phyloP scores from a whole-genome alignment of 2,888 invertebrate species.

The Drosophila testacea region DNA sequence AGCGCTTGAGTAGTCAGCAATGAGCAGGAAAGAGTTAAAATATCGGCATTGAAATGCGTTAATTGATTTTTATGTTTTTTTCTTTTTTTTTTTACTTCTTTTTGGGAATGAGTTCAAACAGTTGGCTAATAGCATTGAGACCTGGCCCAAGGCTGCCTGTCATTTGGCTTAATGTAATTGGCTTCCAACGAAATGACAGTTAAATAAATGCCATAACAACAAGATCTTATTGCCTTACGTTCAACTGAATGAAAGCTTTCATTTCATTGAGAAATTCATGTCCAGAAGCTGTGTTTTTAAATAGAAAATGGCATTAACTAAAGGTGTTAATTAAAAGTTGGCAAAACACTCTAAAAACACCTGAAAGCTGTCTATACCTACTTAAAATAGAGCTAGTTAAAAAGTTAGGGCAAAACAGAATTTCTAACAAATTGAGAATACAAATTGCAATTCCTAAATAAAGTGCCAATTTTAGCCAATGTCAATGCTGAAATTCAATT shows the following conservation, averaged over 20 bases:
- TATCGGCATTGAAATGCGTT: conserved; percentile 67
- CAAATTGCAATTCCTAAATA: neutral
- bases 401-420: neutral
- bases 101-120: conserved; percentile 44
- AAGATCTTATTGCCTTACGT: conserved; percentile 1
- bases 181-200: conserved; percentile 14
- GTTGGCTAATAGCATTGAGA: conserved; percentile 60
- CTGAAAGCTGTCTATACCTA: neutral
- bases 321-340: neutral
- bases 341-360: neutral
- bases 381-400: neutral
- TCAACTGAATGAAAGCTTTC: conserved; percentile 5
- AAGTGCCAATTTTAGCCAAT: conserved; percentile 2
- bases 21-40: conserved; percentile 40
- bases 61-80: conserved; percentile 71
- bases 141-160: conserved; percentile 19
- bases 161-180: conserved; percentile 26
- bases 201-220: conserved; percentile 10
- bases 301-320: neutral
- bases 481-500: conserved; percentile 6
- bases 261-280: neutral
- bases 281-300: neutral
- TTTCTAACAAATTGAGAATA: neutral
- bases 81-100: neutral
- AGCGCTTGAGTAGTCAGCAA: conserved; percentile 65